Percentiles rank a stretch among this genome's conserved stretches.
These are phyloP conservation scores for Dyspetes luteomarginatus DNA, from an alignment of 2,888 invertebrate genomes.

Conservation along the genomic window DNA sequence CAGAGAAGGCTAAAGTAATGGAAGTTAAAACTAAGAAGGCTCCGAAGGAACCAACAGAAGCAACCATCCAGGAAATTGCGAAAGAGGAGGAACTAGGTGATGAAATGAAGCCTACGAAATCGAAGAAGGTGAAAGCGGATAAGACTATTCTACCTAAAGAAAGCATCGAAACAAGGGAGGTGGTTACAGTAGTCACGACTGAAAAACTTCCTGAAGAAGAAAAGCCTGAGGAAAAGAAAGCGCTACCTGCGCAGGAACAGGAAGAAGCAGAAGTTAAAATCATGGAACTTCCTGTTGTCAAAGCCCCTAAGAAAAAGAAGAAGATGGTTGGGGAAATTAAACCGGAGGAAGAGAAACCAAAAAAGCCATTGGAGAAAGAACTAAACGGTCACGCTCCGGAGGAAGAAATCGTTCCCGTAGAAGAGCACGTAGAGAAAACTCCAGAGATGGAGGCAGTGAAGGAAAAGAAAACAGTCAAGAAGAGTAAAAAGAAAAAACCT, in stretches of 20 bases:
- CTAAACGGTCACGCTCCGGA: constrained; percentile 65
- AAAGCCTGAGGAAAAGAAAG: constrained; percentile 62
- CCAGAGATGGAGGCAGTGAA: constrained; percentile 65
- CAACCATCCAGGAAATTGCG: constrained; percentile 32
- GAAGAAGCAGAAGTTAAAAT: constrained; percentile 73
- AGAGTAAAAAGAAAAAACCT: constrained; percentile 69
- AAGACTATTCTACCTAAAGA: constrained; percentile 67
- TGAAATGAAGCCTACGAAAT: constrained; percentile 70
- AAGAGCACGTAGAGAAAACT: constrained; percentile 58
- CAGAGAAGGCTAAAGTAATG: constrained; percentile 58
- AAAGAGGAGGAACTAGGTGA: constrained; percentile 53
- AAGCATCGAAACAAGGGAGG: constrained; percentile 72
- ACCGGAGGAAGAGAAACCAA: constrained; percentile 79
- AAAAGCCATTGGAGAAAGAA: constrained; percentile 70
- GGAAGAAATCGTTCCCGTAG: constrained; percentile 42
- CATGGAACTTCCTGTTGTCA: constrained; percentile 77
- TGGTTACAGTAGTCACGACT: constrained; percentile 69
- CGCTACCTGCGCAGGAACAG: constrained; percentile 69
- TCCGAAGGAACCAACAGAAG: constrained; percentile 56
- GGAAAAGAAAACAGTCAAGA: constrained; percentile 70
- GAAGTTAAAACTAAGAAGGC: constrained; percentile 69
- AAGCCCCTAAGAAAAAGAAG: constrained; percentile 68
- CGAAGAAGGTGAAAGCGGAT: constrained; percentile 69
- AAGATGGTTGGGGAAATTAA: constrained; percentile 74
- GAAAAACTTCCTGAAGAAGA: constrained; percentile 65